Conservation (phyloP, 2,797 vertebrate species). For the Danio aesculapii region DNA sequence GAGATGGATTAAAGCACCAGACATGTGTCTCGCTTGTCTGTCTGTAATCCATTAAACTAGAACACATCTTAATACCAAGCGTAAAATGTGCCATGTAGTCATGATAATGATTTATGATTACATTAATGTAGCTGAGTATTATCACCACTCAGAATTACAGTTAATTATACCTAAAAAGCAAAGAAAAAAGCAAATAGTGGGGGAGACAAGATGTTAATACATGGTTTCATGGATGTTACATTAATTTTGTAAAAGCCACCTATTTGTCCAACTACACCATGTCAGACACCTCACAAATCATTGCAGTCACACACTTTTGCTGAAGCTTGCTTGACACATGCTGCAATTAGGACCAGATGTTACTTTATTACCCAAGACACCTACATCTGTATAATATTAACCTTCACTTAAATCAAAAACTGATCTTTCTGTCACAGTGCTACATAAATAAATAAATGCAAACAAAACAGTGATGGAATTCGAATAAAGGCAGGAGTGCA, state of each 20-base stretch:
- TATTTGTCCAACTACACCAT: not conserved
- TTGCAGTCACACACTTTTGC: slow-evolving; percentile 5
- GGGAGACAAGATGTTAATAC: not conserved
- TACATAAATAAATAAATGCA: slow-evolving; percentile 1
- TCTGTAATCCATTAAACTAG: too few relatives aligned
- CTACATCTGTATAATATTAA: slow-evolving; percentile 11
- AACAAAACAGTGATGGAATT: not conserved
- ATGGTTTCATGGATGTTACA: not conserved
- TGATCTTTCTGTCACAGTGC: not conserved
- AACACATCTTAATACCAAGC: too few relatives aligned
- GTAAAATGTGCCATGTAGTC: not conserved
- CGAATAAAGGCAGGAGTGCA: not conserved
- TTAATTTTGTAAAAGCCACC: not conserved
- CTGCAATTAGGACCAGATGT: slow-evolving; percentile 45
- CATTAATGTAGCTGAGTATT: not conserved
- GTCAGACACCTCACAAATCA: slow-evolving; percentile 9
- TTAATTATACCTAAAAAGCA: not conserved
- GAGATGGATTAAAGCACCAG: too few relatives aligned
- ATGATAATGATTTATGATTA: not conserved
- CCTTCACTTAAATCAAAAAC: not conserved
- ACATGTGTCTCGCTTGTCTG: too few relatives aligned
- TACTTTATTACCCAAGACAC: slow-evolving; percentile 1
- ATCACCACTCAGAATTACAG: not conserved
- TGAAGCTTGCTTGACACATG: slow-evolving; percentile 14
- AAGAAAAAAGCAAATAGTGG: not conserved